Conservation (phyloP, 2,113 vertebrate genomes). For the Antechinus stuartii region DNA sequence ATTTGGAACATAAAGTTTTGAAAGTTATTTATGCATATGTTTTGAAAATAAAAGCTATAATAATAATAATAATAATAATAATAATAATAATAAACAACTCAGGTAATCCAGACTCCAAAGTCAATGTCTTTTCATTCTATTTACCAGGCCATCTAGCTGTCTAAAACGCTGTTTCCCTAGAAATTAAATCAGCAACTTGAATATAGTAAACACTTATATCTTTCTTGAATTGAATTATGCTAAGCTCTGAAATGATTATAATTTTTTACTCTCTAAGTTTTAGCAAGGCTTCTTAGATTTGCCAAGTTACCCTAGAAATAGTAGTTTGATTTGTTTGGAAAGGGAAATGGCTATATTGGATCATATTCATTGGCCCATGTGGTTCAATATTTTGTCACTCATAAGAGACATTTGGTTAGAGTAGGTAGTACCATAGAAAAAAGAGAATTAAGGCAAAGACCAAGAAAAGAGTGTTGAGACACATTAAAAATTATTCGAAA, state of each 20-base stretch:
- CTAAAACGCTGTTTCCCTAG: not conserved
- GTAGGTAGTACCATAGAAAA: no score
- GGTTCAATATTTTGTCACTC: not conserved
- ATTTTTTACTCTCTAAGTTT: not conserved
- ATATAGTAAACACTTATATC: not conserved
- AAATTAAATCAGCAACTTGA: not conserved
- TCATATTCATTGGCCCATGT: not conserved
- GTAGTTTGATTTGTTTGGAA: not conserved
- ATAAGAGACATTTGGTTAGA: not conserved
- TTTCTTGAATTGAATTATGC: not conserved
- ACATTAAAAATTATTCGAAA: not conserved
- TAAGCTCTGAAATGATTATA: not conserved
- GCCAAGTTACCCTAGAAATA: not conserved
- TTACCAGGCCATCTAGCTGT: not conserved
- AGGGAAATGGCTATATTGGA: not conserved
- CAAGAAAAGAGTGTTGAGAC: not conserved
- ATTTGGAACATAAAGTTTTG: no score
- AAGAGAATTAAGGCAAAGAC: no score
- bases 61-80: no score
- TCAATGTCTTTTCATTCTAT: not conserved
- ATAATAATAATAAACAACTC: no score
- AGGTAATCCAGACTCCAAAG: not conserved
- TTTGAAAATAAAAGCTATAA: no score
- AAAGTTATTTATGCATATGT: no score
- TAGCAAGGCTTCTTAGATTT: not conserved